Conservation (phyloP, 2,888 invertebrate genomes). For the Sericinus montela region DNA sequence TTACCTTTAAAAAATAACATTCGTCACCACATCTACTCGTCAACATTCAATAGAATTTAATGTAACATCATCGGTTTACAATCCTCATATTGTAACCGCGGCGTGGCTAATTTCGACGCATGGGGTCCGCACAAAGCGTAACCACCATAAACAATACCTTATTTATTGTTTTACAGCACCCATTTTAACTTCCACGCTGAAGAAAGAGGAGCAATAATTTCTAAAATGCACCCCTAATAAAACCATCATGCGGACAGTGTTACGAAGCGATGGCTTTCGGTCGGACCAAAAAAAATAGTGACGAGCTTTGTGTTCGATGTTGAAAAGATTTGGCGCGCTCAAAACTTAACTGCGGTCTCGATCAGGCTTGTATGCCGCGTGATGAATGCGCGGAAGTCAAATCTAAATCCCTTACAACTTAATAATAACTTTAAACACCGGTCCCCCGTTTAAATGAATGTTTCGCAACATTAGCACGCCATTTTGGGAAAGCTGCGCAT, state of each 20-base stretch:
- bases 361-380: constrained; percentile 46
- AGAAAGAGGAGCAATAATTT: constrained; percentile 59
- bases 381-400: constrained; percentile 71
- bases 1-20: constrained; percentile 30
- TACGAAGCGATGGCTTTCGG: constrained; percentile 17
- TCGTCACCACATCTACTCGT: constrained; percentile 46
- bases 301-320: constrained; percentile 28
- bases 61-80: constrained; percentile 56
- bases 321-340: constrained; percentile 66
- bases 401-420: constrained; percentile 64
- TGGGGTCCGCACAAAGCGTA: constrained; percentile 52
- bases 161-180: constrained; percentile 75
- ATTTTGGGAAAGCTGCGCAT: constrained; percentile 59
- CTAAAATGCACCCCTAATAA: constrained; percentile 67
- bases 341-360: constrained; percentile 32
- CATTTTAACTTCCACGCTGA: constrained; percentile 62
- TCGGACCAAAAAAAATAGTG: constrained; percentile 44
- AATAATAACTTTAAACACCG: constrained; percentile 72
- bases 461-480: constrained; percentile 67
- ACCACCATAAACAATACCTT: constrained; percentile 65
- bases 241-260: constrained; percentile 60
- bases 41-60: constrained; percentile 48
- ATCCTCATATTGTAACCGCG: constrained; percentile 34
- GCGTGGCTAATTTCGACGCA: constrained; percentile 53
- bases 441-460: constrained; percentile 64